Conservation (phyloP, 2,797 vertebrate genomes). For the Chiloscyllium punctatum region DNA sequence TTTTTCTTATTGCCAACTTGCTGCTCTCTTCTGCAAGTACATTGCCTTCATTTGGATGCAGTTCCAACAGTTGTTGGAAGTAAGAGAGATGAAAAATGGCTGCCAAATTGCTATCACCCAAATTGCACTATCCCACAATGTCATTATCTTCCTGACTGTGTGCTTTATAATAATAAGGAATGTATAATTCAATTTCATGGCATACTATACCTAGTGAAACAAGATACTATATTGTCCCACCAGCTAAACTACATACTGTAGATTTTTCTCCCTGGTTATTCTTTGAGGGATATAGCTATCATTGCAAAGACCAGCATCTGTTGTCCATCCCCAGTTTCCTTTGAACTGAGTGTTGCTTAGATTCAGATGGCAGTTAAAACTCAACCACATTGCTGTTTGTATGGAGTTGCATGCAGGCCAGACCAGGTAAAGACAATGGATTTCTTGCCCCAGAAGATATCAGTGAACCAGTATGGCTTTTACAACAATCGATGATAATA, state of each 20-base stretch:
- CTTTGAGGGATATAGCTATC: too few relatives aligned
- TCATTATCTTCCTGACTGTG: neutral
- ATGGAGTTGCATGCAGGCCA: too few relatives aligned
- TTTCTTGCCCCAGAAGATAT: too few relatives aligned
- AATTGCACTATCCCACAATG: neutral
- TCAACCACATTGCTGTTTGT: too few relatives aligned
- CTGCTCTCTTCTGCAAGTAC: neutral
- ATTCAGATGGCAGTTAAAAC: too few relatives aligned
- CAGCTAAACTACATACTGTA: neutral
- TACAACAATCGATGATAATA: too few relatives aligned
- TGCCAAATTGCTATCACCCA: neutral
- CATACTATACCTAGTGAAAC: neutral
- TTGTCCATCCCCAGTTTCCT: too few relatives aligned
- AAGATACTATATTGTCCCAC: neutral
- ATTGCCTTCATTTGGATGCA: neutral
- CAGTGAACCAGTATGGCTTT: too few relatives aligned
- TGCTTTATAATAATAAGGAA: neutral
- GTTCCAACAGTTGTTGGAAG: neutral
- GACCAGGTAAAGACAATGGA: too few relatives aligned
- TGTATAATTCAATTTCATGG: neutral
- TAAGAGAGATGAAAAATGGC: neutral
- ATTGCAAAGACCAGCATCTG: too few relatives aligned
- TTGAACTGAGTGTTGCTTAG: too few relatives aligned
- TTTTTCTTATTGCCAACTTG: neutral
- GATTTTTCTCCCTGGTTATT: neutral